Percentiles rank a stretch among this genome's conserved stretches.
These are phyloP conservation scores for Platorchestia sp. DNA, from an alignment of 1,140 invertebrate species.

Conservation along the genomic window DNA sequence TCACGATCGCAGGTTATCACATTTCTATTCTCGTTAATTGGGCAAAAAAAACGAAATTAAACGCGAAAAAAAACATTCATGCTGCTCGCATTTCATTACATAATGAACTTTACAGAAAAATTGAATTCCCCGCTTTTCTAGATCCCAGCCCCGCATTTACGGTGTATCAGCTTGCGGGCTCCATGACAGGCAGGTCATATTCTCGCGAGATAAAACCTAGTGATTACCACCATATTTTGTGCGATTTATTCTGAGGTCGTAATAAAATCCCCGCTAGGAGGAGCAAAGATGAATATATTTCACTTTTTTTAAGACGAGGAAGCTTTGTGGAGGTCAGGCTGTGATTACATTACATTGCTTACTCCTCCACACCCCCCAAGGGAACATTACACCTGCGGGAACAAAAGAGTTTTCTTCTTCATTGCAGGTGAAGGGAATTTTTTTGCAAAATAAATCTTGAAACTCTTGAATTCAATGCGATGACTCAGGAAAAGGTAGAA, in stretches of 20 bases:
- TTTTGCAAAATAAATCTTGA: too few relatives aligned
- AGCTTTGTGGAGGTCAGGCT: not conserved
- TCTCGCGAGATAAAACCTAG: not conserved
- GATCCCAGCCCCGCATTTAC: not conserved
- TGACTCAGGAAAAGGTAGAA: too few relatives aligned
- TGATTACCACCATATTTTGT: not conserved
- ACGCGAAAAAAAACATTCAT: not conserved
- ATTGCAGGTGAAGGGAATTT: not conserved
- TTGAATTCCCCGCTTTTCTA: not conserved
- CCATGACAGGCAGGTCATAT: not conserved
- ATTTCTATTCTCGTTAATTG: not conserved
- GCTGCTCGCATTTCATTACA: not conserved
- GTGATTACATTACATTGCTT: not conserved
- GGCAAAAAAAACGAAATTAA: not conserved
- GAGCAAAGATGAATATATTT: not conserved
- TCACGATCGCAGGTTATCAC: not conserved
- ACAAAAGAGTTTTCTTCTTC: not conserved
- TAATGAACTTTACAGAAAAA: not conserved
- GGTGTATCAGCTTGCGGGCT: not conserved
- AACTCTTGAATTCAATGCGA: too few relatives aligned
- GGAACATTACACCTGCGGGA: not conserved
- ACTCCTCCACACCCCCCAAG: not conserved
- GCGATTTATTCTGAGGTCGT: not conserved
- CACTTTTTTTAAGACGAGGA: not conserved
- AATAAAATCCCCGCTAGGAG: not conserved